Evolutionary conservation across 2,888 invertebrate genomes (phyloP).

Genomic region (Odontocerum albicorne): DNA sequence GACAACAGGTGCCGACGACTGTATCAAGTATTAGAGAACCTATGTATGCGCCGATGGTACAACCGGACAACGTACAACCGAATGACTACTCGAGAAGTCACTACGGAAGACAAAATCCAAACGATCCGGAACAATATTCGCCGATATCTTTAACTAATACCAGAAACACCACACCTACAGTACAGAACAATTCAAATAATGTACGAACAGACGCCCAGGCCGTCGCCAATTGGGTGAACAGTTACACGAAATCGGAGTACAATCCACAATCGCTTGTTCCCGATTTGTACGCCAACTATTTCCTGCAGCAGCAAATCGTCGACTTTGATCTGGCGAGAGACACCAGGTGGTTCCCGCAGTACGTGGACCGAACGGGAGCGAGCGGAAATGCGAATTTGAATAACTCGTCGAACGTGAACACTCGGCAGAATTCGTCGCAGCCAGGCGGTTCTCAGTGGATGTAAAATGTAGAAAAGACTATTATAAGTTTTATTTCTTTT

Average conservation of each 20-base stretch:
- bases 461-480: neutral
- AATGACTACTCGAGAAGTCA: neutral
- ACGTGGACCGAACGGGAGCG: slow-evolving; percentile 9
- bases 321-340: slow-evolving; percentile 11
- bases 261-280: slow-evolving; percentile 1
- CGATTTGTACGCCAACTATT: neutral
- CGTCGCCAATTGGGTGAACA: slow-evolving; percentile 15
- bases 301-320: neutral
- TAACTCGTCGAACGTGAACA: neutral
- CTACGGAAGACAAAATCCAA: neutral
- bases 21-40: neutral
- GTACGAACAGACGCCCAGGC: slow-evolving; percentile 8
- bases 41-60: neutral
- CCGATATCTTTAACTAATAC: neutral
- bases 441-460: neutral
- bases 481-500: no score
- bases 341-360: slow-evolving; percentile 16
- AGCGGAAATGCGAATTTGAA: no score
- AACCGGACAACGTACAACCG: neutral
- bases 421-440: neutral
- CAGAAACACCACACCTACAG: neutral
- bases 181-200: neutral
- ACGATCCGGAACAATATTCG: neutral
- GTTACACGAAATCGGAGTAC: slow-evolving; percentile 13
- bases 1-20: neutral